Evolutionary conservation across 2,888 invertebrate species (phyloP), one percentile per base, ranked within the genome.

Genomic region (Hyppa rectilinea): DNA sequence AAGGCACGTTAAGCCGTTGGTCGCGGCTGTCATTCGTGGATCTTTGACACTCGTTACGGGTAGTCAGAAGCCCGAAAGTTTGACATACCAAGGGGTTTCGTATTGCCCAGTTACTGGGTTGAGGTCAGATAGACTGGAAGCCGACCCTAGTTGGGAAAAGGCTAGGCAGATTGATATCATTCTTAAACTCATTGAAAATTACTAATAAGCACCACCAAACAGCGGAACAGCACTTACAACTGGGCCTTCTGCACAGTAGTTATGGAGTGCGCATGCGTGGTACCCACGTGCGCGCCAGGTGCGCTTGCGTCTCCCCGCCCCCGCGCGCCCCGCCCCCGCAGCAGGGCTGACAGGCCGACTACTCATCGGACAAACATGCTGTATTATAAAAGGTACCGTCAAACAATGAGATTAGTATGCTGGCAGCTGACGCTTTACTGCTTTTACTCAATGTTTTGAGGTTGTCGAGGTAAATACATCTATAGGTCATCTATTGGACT

Each of bases 221-320:
- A 45, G 10, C 12, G 12, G 1, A 14, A 4, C 1, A 4, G 17
- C 20, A 29, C 2, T 61, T 1, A 26, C 7, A 40, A 34, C 12
- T 64, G 17, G 3, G 0, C 26, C 78, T 78, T 77, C 81, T 78
- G 70, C 26, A 53, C 14, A 2, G 12, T n/a, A 52, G 5, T 2
- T 34, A 12, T 40, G 14, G 7, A 12, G n/a, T 53, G n/a, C 47
- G 26, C 29, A 78, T 38, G 60, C 56, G 59, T 65, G 29, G 60
- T 45, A 26, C 62, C 69, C 83, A 85, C 85, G 83, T 83, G 83
- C 60, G 73, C 56, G 61, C 83, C 83, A 83, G 85, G 83, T 83
- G 83, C 75, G 78, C 53, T 40, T 47, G 47, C 63, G 60, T 7
- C 49, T 14, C 9, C 26, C 45, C 38, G 34, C 38, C 14, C 62